Evolutionary conservation across 2,797 vertebrate species (phyloP).

Genomic region (Scyliorhinus canicula): DNA sequence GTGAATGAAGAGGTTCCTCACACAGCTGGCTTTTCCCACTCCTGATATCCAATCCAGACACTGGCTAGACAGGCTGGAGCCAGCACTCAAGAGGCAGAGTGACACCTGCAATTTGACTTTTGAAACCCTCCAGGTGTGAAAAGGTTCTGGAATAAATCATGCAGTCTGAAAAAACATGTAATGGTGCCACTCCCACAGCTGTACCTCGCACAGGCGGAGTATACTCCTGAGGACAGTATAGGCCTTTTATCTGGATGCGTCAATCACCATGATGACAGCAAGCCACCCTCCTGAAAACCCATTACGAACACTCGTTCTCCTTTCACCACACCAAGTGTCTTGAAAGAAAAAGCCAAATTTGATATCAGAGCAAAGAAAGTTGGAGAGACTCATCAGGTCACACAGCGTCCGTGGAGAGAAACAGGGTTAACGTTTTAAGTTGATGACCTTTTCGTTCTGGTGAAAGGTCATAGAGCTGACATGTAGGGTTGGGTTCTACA

Average conservation of each 20-base stretch:
- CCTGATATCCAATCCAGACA: conserved; percentile 49
- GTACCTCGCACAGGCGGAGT: not conserved
- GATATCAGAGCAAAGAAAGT: not conserved
- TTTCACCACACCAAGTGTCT: not conserved
- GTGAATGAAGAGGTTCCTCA: conserved; percentile 49
- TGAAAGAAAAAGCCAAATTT: not conserved
- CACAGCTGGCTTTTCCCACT: conserved; percentile 46
- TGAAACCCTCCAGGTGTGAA: conserved; percentile 55
- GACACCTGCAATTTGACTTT: conserved; percentile 53
- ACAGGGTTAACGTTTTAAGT: too few species aligned
- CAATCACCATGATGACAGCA: not conserved
- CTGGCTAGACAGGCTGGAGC: conserved; percentile 60
- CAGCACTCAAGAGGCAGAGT: conserved; percentile 50
- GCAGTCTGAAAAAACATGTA: conserved; percentile 46
- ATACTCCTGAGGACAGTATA: not conserved
- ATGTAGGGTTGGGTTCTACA: too few species aligned
- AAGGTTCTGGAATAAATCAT: conserved; percentile 50
- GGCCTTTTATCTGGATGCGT: not conserved
- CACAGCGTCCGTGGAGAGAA: too few species aligned
- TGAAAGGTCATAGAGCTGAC: too few species aligned
- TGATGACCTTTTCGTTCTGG: too few species aligned
- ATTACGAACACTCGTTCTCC: not conserved
- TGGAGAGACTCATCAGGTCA: too few species aligned
- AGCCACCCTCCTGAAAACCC: not conserved
- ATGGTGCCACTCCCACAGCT: conserved; percentile 41